These are phyloP conservation scores for Rhadina sibilatrix DNA, from an alignment of 2,113 vertebrate genomes.

Conservation along the genomic window DNA sequence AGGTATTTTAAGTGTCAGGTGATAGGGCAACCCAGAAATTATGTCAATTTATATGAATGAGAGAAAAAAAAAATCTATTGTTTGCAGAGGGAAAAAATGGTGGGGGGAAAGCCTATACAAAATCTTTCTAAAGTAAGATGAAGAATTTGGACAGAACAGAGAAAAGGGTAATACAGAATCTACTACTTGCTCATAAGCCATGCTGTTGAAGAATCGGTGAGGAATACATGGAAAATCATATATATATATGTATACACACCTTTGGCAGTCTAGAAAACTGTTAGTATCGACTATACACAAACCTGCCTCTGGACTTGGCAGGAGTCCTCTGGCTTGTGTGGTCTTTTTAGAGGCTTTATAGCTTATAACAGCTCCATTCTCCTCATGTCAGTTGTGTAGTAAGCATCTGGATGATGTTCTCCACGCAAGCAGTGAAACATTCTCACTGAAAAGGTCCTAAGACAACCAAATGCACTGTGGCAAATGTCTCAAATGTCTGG, in stretches of 20 bases:
- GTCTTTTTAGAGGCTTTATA: neutral
- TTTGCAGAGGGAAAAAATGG: neutral
- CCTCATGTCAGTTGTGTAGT: neutral
- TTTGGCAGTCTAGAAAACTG: neutral
- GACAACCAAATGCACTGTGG: neutral
- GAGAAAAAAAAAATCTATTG: neutral
- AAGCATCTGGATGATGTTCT: neutral
- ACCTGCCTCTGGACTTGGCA: neutral
- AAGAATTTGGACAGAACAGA: neutral
- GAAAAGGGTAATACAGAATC: neutral
- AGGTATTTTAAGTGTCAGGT: neutral
- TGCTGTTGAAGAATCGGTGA: neutral
- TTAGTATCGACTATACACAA: neutral
- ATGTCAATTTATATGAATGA: neutral
- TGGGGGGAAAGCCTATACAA: neutral
- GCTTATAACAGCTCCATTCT: neutral
- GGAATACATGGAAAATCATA: neutral
- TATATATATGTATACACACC: neutral
- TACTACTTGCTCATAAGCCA: neutral
- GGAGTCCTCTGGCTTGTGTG: neutral
- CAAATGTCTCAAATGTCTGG: neutral
- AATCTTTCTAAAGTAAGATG: neutral
- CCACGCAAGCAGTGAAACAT: neutral
- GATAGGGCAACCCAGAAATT: neutral
- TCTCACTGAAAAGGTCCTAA: neutral